These are phyloP conservation scores for Neopipo cinnamomea DNA, from an alignment of 2,113 vertebrate genomes.

Conservation along the genomic window DNA sequence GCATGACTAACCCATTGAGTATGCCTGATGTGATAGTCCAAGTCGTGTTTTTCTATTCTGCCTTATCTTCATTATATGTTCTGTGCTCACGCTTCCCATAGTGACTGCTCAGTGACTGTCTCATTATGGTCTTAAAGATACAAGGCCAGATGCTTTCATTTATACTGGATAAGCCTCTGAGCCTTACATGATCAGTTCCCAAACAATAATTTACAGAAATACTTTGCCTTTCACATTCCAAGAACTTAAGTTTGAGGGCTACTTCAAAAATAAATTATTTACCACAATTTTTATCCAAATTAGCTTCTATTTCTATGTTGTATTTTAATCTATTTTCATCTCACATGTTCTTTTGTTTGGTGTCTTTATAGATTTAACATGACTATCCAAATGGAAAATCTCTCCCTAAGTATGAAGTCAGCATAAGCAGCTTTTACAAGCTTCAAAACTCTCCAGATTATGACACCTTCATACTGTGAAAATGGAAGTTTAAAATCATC, in stretches of 20 bases:
- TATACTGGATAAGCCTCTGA: not conserved
- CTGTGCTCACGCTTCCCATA: not conserved
- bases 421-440: not conserved
- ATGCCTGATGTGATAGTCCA: not conserved
- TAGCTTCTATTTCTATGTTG: not conserved
- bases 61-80: not conserved
- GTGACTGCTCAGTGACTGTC: not conserved
- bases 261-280: slow-evolving; percentile 1
- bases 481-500: not conserved
- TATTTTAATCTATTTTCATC: not conserved
- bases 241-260: not conserved
- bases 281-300: not conserved
- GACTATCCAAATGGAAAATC: slow-evolving; percentile 2
- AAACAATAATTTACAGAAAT: slow-evolving; percentile 12
- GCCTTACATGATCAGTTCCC: not conserved
- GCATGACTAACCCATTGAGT: not conserved
- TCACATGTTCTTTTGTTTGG: not conserved
- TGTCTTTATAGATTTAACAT: not conserved
- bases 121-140: slow-evolving; percentile 10
- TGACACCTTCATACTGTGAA: not conserved
- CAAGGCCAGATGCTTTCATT: slow-evolving; percentile 23
- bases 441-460: not conserved
- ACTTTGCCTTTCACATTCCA: not conserved
- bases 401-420: slow-evolving; percentile 2
- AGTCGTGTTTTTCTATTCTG: not conserved